Base-by-base conservation (phyloP, 2,888 invertebrate genomes). In the Netelia fuscicornis region DNA sequence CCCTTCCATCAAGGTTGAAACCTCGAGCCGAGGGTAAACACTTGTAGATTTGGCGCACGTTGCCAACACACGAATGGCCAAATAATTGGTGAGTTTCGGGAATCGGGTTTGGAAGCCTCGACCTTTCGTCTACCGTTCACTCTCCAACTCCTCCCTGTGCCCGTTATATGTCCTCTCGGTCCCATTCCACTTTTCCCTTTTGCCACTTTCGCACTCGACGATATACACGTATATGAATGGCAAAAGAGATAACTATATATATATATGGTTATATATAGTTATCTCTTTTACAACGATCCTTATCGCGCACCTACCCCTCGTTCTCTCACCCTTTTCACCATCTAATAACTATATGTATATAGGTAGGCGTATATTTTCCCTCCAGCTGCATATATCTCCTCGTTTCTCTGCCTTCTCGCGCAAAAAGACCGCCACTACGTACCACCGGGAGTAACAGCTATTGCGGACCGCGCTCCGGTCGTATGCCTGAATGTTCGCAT, bases 21-120 rank as follows among this genome's bases (percentile, higher is more conserved):
- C 81, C 81, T 74, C 67, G 81, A 74, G 81, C 30, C 74, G 79
- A 78, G 81, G 89, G 90, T 90, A 92, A 92, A 93, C 92, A 92
- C 92, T 93, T 93, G 92, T 93, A 93, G 92, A 93, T 93, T 93
- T 93, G 90, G 91, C 88, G 91, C 93, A 93, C 93, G 93, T 93
- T 93, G 93, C 91, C 84, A 90, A 89, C 23, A 67, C 56, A 87
- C 91, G 91, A 93, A 93, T 93, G 91, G 92, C 87, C 91, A 87
- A 93, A 93, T 93, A 93, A 93, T 93, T 93, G 93, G 91, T 89
- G 91, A 92, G 91, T 91, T 91, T 92, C 91, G 90, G 88, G 89
- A 90, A 90, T 90, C 89, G 87, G 88, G 89, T 88, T 89, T 87
- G 86, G 83, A 79, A 89, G 86, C 87, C 70, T 56, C 84, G 85